A percentile compares a stretch with the other conserved stretches of the same genome.
These are phyloP conservation scores for Neopelma chrysocephalum DNA, from an alignment of 2,797 vertebrate genomes.

Conservation along the genomic window DNA sequence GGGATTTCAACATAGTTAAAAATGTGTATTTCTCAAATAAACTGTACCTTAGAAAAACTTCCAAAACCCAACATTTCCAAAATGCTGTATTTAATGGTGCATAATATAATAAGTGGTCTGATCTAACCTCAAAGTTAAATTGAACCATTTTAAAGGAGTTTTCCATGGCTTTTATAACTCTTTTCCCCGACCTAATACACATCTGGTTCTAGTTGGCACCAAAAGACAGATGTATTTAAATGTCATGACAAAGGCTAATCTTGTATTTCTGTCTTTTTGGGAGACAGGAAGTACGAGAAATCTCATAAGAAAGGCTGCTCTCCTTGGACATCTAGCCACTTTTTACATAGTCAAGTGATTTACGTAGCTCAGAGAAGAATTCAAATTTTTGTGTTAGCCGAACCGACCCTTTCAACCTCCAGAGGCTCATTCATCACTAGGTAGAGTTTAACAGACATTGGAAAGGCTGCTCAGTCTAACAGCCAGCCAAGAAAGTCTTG, in stretches of 20 bases:
- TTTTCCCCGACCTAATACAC: neutral
- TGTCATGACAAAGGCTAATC: neutral
- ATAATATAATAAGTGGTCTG: neutral
- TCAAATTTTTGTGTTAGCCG: neutral
- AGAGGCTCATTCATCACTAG: conserved; percentile 16
- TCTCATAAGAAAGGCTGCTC: neutral
- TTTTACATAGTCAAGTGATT: neutral
- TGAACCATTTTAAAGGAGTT: neutral
- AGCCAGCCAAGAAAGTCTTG: neutral
- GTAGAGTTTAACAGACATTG: neutral
- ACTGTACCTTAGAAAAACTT: neutral
- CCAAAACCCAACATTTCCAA: neutral
- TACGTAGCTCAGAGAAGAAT: conserved; percentile 11
- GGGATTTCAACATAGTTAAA: neutral
- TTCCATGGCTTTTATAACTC: neutral
- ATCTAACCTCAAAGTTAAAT: neutral
- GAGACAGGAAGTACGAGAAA: conserved; percentile 25
- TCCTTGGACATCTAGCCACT: neutral
- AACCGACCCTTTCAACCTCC: neutral
- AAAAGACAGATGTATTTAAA: neutral
- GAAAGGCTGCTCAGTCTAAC: neutral
- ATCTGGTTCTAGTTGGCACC: conserved; percentile 35
- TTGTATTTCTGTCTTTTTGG: neutral
- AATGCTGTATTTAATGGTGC: neutral
- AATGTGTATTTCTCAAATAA: neutral